phyloP scores from a whole-genome alignment of 2,113 vertebrate species.

The Phalacrocorax aristotelis region DNA sequence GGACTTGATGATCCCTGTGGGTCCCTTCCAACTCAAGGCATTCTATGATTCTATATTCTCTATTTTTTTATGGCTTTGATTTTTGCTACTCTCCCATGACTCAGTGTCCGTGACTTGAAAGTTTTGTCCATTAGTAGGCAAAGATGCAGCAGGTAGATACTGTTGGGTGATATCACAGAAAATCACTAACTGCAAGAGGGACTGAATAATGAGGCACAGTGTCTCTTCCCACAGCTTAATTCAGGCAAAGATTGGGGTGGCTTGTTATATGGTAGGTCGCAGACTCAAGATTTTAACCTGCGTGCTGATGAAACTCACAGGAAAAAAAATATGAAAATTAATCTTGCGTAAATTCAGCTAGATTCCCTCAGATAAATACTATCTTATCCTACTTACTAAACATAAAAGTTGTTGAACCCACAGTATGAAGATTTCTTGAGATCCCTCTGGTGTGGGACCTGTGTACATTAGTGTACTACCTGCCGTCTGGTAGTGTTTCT shows the following conservation, averaged over 20 bases:
- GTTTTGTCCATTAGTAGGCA: background rate
- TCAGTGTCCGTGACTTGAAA: background rate
- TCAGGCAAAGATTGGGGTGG: background rate
- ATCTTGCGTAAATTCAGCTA: background rate
- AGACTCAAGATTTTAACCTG: background rate
- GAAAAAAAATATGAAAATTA: background rate
- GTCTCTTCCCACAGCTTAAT: background rate
- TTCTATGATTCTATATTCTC: background rate
- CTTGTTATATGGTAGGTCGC: background rate
- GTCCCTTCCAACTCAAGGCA: too few species aligned
- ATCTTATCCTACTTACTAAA: background rate
- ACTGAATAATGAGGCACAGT: background rate
- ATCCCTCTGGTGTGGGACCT: background rate
- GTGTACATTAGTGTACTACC: fast-evolving
- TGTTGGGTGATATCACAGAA: background rate
- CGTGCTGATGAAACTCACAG: background rate
- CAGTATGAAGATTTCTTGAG: background rate
- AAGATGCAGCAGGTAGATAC: background rate
- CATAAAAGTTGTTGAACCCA: background rate
- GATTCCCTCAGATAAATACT: background rate
- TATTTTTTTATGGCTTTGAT: background rate
- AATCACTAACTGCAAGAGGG: background rate
- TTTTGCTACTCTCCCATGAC: background rate
- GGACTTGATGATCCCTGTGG: too few species aligned
- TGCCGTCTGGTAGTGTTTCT: background rate